Conservation (phyloP, 1,140 invertebrate species). For the Cotesia typhae region DNA sequence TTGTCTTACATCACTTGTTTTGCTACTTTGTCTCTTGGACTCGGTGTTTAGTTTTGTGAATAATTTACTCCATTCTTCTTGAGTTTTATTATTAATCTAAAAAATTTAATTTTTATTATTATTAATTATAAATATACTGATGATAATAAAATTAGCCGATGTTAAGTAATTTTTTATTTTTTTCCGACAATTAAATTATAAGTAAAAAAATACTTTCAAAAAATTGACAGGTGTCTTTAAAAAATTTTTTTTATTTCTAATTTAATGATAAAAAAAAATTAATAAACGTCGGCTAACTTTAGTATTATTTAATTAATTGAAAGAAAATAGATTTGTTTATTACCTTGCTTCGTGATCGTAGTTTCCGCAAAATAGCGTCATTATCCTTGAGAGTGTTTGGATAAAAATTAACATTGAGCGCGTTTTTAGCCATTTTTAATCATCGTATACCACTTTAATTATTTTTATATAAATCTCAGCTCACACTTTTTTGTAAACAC, state of each 20-base stretch:
- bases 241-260: too few species aligned
- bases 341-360: slow-evolving; percentile 24
- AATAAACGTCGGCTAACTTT: too few species aligned
- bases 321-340: background rate
- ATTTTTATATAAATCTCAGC: too few species aligned
- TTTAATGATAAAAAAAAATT: too few species aligned
- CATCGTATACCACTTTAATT: too few species aligned
- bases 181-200: too few species aligned
- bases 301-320: too few species aligned
- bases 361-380: slow-evolving; percentile 16
- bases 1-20: slow-evolving; percentile 20
- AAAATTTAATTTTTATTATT: background rate
- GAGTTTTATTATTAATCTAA: slow-evolving; percentile 45
- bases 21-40: slow-evolving; percentile 12
- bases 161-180: too few species aligned
- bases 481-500: too few species aligned
- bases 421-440: slow-evolving; percentile 24
- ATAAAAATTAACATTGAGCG: slow-evolving; percentile 11
- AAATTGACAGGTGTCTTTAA: too few species aligned
- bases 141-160: too few species aligned
- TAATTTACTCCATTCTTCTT: slow-evolving; percentile 51
- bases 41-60: slow-evolving; percentile 53
- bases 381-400: slow-evolving; percentile 25
- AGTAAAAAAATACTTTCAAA: too few species aligned
- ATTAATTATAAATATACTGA: background rate